Evolutionary conservation across 2,113 vertebrate species (phyloP).

Genomic region (Narcine bancroftii): DNA sequence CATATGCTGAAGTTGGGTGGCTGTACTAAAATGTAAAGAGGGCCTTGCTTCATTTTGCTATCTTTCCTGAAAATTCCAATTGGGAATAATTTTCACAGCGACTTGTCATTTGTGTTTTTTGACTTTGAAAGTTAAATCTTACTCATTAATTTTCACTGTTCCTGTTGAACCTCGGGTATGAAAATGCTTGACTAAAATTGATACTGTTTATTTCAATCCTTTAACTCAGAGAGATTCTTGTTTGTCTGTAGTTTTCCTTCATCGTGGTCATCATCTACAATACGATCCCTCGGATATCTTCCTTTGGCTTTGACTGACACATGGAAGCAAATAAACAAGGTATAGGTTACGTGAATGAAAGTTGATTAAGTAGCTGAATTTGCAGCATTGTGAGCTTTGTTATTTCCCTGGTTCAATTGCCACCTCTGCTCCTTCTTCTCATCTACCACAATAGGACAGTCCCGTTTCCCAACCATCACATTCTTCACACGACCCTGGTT

Average conservation of each 20-base stretch:
- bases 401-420: too few species aligned
- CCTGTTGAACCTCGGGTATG: neutral
- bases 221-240: neutral
- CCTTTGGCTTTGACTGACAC: slow-evolving; percentile 1
- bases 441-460: too few species aligned
- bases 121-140: too few species aligned
- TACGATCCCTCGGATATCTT: neutral
- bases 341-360: neutral
- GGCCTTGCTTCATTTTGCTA: neutral
- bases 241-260: slow-evolving; percentile 19
- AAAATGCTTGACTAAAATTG: neutral
- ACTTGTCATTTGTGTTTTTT: neutral
- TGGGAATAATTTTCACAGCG: neutral
- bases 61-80: neutral
- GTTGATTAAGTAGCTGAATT: neutral
- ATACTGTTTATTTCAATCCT: neutral
- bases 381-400: neutral
- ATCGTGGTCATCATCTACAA: neutral
- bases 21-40: neutral
- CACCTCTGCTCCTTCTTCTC: too few species aligned
- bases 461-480: too few species aligned
- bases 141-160: neutral
- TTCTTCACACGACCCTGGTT: too few species aligned
- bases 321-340: neutral
- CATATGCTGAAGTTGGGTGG: neutral